Evolutionary conservation across 1,140 invertebrate species (phyloP).

Genomic region (Chrysoperla carnea): DNA sequence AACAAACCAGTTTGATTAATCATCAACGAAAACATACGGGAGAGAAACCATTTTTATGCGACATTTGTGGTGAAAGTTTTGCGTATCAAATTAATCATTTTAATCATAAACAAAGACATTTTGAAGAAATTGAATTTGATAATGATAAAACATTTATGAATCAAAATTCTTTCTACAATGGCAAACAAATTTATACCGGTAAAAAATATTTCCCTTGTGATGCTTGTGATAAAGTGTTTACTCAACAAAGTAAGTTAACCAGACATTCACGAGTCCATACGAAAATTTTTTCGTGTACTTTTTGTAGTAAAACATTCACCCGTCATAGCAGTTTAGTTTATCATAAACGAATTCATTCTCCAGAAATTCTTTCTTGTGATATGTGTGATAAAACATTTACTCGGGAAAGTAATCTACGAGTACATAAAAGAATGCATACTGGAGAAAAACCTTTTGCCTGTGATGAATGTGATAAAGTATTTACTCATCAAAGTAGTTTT

Average conservation of each 20-base stretch:
- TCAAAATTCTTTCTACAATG: too few relatives aligned
- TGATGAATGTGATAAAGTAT: constrained; percentile 21
- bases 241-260: background rate
- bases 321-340: background rate
- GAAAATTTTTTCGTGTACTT: background rate
- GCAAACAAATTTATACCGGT: background rate
- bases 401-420: constrained; percentile 22
- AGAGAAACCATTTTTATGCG: constrained; percentile 7
- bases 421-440: constrained; percentile 27
- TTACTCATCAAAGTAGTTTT: constrained; percentile 25
- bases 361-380: background rate
- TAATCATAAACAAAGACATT: too few relatives aligned
- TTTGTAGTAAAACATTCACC: constrained; percentile 2
- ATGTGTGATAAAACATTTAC: constrained; percentile 1
- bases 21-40: constrained; percentile 13
- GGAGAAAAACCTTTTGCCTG: constrained; percentile 27
- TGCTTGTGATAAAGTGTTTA: background rate
- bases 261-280: too few relatives aligned
- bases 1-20: constrained; percentile 9
- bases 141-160: too few relatives aligned
- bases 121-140: too few relatives aligned
- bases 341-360: background rate
- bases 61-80: too few relatives aligned
- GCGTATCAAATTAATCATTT: too few relatives aligned
- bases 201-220: background rate